These are phyloP conservation scores for Elmis aenea DNA, from an alignment of 2,888 invertebrate species.

Conservation along the genomic window DNA sequence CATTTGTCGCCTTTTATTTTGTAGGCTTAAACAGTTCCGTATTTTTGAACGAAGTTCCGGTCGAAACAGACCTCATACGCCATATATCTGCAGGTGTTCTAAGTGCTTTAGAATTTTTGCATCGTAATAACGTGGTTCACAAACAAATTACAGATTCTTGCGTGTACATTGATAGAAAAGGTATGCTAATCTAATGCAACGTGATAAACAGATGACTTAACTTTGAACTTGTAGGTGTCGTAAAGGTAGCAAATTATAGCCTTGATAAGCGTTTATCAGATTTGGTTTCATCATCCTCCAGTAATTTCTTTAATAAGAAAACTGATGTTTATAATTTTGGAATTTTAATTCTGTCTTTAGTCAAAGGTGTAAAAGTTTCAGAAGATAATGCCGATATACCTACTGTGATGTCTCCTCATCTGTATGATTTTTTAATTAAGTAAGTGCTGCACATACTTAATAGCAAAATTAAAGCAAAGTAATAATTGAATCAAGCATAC, in stretches of 20 bases:
- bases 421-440: slow-evolving; percentile 71
- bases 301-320: slow-evolving; percentile 54
- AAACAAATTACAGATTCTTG: slow-evolving; percentile 72
- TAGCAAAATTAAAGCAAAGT: too few species aligned
- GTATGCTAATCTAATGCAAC: slow-evolving; percentile 44
- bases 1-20: too few species aligned
- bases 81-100: slow-evolving; percentile 68
- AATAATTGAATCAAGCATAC: too few species aligned
- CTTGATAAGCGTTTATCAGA: slow-evolving; percentile 64
- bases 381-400: slow-evolving; percentile 56
- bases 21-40: too few species aligned
- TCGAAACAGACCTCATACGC: slow-evolving; percentile 55
- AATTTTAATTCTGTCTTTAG: slow-evolving; percentile 60
- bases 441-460: too few species aligned
- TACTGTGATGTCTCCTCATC: slow-evolving; percentile 53
- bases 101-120: slow-evolving; percentile 71
- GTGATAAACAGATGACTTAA: neutral
- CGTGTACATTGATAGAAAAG: slow-evolving; percentile 65
- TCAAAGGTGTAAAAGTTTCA: slow-evolving; percentile 51
- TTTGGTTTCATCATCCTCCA: slow-evolving; percentile 43
- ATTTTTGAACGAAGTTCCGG: slow-evolving; percentile 49
- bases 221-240: slow-evolving; percentile 48
- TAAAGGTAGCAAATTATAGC: slow-evolving; percentile 65
- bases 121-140: slow-evolving; percentile 77
- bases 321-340: slow-evolving; percentile 72